Evolutionary conservation across 2,113 vertebrate species (phyloP), one percentile per base, ranked within the genome.

Genomic region (Hippolais icterina): DNA sequence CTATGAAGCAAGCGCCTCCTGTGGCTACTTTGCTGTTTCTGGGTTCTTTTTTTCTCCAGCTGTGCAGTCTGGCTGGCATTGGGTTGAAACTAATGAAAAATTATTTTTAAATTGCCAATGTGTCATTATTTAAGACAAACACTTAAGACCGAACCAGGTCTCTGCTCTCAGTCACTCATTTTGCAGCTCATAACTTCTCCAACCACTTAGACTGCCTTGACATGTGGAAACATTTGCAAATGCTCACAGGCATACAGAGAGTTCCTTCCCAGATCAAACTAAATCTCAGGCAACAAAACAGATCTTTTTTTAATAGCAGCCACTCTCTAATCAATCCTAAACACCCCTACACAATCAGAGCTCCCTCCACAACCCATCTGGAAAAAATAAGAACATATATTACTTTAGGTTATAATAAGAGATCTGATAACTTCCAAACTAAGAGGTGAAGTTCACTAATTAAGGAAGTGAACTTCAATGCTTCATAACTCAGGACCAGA

Each of bases 151-250:
- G 81, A 95, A 46, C 20, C 92, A 96, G 88, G 46, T 84, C 83
- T 91, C 83, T 94, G 42, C 85, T 83, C 91, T 95, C 93, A 71
- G 52, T 83, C 94, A 86, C 44, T 96, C 88, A 69, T 83, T 96
- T 87, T 89, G 87, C 37, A 94, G 90, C 83, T 68, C 60, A 77
- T 42, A 95, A 77, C 47, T 60, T 63, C 79, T 95, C 77, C 85
- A 68, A 47, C 27, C 75, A 35, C 63, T 87, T 65, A 79, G 90
- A n/a, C 33, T 60, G 15, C 37, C 80, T 60, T 83, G 65, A 95
- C 79, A 66, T 37, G 53, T 78, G 94, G 64, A 95, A 95, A 39
- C 42, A 56, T 69, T 88, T 90, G 63, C 89, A 94, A 85, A 96
- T 95, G 72, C 71, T 90, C 85, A 88, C 63, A 69, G 87, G 78